Evolutionary conservation across 2,113 vertebrate species (phyloP).

Genomic region (Girardinichthys multiradiatus): DNA sequence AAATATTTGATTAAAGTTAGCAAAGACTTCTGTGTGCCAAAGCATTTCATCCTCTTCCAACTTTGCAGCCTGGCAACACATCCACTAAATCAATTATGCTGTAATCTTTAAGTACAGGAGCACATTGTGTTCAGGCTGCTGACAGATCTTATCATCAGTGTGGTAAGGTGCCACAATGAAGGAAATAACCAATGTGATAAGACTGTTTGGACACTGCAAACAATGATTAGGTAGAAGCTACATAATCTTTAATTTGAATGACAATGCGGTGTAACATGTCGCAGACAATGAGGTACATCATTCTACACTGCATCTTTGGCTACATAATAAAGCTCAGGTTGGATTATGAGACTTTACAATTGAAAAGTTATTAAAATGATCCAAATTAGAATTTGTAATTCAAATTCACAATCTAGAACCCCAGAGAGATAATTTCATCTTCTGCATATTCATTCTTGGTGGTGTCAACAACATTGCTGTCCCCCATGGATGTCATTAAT

Average conservation of each 20-base stretch:
- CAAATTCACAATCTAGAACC: slow-evolving; percentile 58
- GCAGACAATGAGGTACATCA: not conserved
- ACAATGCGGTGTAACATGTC: not conserved
- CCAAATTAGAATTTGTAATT: slow-evolving; percentile 65
- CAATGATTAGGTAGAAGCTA: not conserved
- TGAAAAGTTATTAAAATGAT: slow-evolving; percentile 53
- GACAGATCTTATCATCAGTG: slow-evolving; percentile 16
- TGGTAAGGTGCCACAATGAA: slow-evolving; percentile 15
- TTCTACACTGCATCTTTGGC: not conserved
- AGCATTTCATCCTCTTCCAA: slow-evolving; percentile 42
- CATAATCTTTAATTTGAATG: slow-evolving; percentile 3
- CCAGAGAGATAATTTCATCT: slow-evolving; percentile 59
- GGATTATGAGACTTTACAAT: slow-evolving; percentile 45
- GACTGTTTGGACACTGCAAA: slow-evolving; percentile 2
- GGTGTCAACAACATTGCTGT: slow-evolving; percentile 47
- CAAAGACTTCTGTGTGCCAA: slow-evolving; percentile 11
- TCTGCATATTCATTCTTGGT: slow-evolving; percentile 61
- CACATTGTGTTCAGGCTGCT: slow-evolving; percentile 11
- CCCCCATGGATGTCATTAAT: slow-evolving; percentile 49
- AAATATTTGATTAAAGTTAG: slow-evolving; percentile 67
- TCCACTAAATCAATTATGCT: slow-evolving; percentile 36
- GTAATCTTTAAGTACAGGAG: slow-evolving; percentile 16
- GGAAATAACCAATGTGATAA: slow-evolving; percentile 22
- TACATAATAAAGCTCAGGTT: slow-evolving; percentile 19
- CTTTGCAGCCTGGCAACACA: slow-evolving; percentile 37